Percentiles rank a stretch among this genome's conserved stretches.
Conservation (phyloP, 2,888 invertebrate genomes). For the Clusia tigrina region DNA sequence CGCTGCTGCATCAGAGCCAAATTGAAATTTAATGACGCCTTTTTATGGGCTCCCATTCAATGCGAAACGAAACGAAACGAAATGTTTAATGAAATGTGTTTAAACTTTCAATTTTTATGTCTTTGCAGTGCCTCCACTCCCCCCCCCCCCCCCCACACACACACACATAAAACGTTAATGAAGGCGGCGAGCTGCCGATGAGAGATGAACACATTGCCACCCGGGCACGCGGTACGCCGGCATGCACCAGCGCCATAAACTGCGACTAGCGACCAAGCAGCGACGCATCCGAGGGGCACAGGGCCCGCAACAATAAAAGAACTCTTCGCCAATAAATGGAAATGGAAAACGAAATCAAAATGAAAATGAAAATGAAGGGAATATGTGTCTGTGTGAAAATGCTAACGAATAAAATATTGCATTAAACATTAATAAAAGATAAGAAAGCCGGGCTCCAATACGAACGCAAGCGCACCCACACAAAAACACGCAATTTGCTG, state of each 20-base stretch:
- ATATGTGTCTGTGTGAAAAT: not conserved
- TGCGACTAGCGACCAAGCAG: not conserved
- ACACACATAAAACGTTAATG: not conserved
- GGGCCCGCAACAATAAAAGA: not conserved
- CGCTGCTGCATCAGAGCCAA: not conserved
- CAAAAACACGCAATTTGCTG: not conserved
- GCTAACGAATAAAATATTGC: not conserved
- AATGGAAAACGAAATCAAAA: slow-evolving; percentile 7
- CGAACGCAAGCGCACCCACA: not conserved
- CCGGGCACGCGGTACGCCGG: not conserved
- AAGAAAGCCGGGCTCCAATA: not conserved
- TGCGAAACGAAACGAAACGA: not conserved
- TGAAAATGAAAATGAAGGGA: not conserved
- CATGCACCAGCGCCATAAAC: not conserved
- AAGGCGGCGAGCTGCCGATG: not conserved
- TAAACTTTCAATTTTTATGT: not conserved
- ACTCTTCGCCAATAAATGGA: not conserved
- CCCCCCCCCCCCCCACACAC: not conserved
- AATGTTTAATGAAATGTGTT: not conserved
- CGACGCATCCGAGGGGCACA: not conserved
- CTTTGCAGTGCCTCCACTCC: not conserved
- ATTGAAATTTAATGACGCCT: not conserved
- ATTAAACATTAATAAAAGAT: not conserved
- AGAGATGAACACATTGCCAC: too few species aligned
- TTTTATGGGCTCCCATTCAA: too few species aligned